Evolutionary conservation across 2,113 vertebrate species (phyloP), one percentile per base, ranked within the genome.

Genomic region (Solea solea): DNA sequence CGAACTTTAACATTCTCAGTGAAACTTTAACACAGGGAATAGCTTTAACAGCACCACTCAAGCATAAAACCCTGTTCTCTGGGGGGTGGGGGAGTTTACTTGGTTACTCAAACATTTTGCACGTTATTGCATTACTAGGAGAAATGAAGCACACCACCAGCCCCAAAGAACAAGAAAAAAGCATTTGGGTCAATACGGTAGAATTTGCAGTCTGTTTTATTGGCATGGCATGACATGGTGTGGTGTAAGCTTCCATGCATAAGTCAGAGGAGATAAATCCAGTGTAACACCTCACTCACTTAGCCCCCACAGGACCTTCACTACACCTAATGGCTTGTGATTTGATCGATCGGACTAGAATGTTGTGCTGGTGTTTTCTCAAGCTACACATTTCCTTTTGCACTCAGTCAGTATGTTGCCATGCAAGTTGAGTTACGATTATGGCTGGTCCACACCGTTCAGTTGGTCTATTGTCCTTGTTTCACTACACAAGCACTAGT

Each of bases 111-210:
- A 61, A 46, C 65, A 21, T 34, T 59, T 78, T 78, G 82, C 68
- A 66, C 41, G 51, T 86, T 71, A 77, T 56, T 82, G 64, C 68
- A 70, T 41, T 25, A 11, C 40, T 44, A 58, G 42, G 41, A 77
- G 64, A 71, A 69, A 69, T 67, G 27, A 86, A 44, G 72, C 74
- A 59, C 60, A 81, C 45, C 46, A 41, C 39, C 53, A 66, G 21
- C 57, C 27, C 27, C 28, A 25, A 78, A 78, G 76, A 91, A 92
- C 86, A 91, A 82, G 74, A 75, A 81, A 90, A 91, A 84, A 39
- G 51, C 86, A 89, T 92, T 92, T 87, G 81, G 84, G 86, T 88
- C 81, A 86, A 0, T 25, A 46, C 58, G 11, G 71, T 16, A 78
- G 55, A 42, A 55, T 65, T 63, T 40, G 2, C 13, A 34, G 67